Evolutionary conservation across 2,888 invertebrate genomes (phyloP).

Genomic region (Piscicola geometra): DNA sequence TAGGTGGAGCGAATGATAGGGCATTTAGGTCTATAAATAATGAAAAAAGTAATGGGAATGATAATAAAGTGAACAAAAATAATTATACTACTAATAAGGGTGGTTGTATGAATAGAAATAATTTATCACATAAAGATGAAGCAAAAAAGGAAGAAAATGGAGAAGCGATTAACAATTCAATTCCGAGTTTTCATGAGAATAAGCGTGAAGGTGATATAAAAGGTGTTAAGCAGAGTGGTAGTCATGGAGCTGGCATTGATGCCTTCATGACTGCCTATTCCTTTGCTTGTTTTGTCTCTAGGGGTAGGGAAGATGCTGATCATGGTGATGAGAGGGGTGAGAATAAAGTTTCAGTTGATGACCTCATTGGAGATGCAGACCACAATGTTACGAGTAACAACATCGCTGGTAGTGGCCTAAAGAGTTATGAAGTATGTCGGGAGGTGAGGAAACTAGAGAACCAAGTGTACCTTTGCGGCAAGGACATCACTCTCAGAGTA

Average conservation of each 20-base stretch:
- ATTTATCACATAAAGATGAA: no score
- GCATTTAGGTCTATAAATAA: conserved; percentile 43
- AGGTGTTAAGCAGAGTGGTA: conserved; percentile 40
- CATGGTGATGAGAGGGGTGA: neutral
- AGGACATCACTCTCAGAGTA: conserved; percentile 54
- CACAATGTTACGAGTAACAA: neutral
- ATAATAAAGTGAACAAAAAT: no score
- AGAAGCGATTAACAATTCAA: conserved; percentile 3
- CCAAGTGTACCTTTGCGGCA: conserved; percentile 54
- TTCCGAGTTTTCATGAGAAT: neutral
- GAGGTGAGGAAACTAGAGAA: conserved; percentile 47
- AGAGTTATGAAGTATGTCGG: neutral
- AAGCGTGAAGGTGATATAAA: neutral
- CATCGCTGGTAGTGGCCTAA: neutral
- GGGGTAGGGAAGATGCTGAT: conserved; percentile 36
- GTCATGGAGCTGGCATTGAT: conserved; percentile 57
- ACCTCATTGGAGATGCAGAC: neutral
- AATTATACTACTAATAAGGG: no score
- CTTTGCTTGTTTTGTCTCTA: conserved; percentile 49
- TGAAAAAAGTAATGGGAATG: conserved; percentile 38
- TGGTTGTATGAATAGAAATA: no score
- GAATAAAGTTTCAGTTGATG: neutral
- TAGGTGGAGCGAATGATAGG: conserved; percentile 34
- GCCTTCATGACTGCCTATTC: conserved; percentile 58
- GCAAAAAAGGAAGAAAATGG: conserved; percentile 5